Base-by-base conservation (phyloP, 1,140 invertebrate species). In the Solenopsis fugax region DNA sequence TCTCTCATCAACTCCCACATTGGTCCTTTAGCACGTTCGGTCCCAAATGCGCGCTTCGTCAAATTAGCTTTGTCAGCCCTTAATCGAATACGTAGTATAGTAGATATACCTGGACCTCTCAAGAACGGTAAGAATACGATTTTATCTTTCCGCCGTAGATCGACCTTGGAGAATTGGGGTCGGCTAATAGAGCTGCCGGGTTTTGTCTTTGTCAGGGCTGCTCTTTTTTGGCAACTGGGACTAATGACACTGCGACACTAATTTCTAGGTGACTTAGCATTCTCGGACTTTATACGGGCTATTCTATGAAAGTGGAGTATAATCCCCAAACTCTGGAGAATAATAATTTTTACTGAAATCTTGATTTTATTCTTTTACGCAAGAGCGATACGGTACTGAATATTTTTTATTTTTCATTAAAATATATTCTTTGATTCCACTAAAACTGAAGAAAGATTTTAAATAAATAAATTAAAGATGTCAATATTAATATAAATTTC, bases 51-150 rank as follows among this genome's bases (percentile, higher is more conserved):
- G 52, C 67, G 76, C 78, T 89, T 69, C n/a, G 34, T 73, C 18
- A 76, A 89, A 90, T 84, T 78, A 87, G 87, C 89, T 85, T 89
- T 85, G 87, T 90, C 89, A 90, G 89, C 89, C 21, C 29, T 80
- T 80, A 78, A 77, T 34, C 77, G 34, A 37, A 10, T 86, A 86
- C 16, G 45, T 80, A 48, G 41, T 72, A 72, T n/a, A 48, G 41
- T 72, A 72, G n/a, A 12, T 58, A 73, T 24, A 60, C 37, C 13
- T 13, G 29, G n/a, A 60, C n/a, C 54, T 34, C 13, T 24, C 29
- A 29, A 2, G 52, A 12, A 48, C 1, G 10, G 52, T 58, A 41
- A 81, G 77, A n/a, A 24, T 60, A 75, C 80, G 80, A 73, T 45
- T 84, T 62, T 5, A 82, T 60, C 12, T 37, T 16, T 24, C 58